These are phyloP conservation scores for Craseonycteris thonglongyai DNA, from an alignment of 2,113 vertebrate species.

Conservation along the genomic window DNA sequence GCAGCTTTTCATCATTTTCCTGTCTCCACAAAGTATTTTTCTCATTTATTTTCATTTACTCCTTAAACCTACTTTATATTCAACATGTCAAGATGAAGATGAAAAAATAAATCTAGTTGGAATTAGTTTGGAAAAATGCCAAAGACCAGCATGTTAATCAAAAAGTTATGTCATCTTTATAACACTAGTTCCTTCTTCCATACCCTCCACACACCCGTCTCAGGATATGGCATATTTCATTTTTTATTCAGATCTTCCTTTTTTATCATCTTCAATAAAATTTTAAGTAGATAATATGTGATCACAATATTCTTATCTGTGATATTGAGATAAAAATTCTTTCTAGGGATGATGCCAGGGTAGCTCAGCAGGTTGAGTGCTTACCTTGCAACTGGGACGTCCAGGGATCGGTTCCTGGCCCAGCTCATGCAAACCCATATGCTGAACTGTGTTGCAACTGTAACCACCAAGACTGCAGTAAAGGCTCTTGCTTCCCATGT, in stretches of 20 bases:
- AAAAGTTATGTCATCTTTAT: background rate
- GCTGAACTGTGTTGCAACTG: too few species aligned
- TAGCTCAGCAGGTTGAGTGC: too few species aligned
- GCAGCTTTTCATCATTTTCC: background rate
- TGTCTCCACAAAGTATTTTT: background rate
- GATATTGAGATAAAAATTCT: background rate
- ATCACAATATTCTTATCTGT: background rate
- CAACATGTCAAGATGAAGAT: background rate
- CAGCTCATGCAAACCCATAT: too few species aligned
- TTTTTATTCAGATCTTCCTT: conserved; percentile 9
- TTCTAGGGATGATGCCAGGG: too few species aligned
- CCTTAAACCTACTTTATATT: conserved; percentile 14
- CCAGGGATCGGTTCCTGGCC: too few species aligned
- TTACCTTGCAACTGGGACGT: too few species aligned
- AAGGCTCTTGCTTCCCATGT: too few species aligned
- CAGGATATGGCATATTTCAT: background rate
- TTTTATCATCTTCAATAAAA: background rate
- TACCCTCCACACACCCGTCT: background rate
- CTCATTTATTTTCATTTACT: background rate
- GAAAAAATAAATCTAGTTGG: background rate
- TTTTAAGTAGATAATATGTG: background rate
- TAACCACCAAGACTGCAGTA: too few species aligned
- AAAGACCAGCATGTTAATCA: background rate
- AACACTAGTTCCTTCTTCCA: background rate
- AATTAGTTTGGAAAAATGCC: conserved; percentile 16